These are phyloP conservation scores for Pterostichus niger DNA, from an alignment of 2,888 invertebrate species.

Conservation along the genomic window DNA sequence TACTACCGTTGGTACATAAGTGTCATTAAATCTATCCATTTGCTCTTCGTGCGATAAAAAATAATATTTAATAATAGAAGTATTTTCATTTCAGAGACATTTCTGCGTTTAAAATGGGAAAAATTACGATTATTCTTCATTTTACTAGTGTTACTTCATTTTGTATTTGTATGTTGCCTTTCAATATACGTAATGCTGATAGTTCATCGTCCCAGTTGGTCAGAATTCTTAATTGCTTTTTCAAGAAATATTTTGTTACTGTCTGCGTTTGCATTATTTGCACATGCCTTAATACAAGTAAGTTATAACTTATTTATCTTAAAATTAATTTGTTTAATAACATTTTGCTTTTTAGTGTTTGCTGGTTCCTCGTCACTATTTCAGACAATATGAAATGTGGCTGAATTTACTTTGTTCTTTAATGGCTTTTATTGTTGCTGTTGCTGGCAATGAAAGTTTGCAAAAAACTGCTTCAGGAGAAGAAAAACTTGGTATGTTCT, in stretches of 20 bases:
- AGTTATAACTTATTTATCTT: constrained; percentile 33
- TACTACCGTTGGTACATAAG: too few relatives aligned
- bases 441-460: constrained; percentile 69
- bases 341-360: constrained; percentile 71
- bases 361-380: constrained; percentile 74
- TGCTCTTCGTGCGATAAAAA: too few relatives aligned
- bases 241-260: constrained; percentile 72
- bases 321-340: constrained; percentile 66
- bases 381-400: constrained; percentile 76
- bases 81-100: constrained; percentile 73
- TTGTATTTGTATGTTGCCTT: constrained; percentile 75
- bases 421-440: constrained; percentile 73
- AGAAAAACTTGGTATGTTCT: not conserved
- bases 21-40: too few relatives aligned
- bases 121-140: constrained; percentile 78
- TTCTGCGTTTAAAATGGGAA: constrained; percentile 79
- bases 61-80: constrained; percentile 51
- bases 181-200: constrained; percentile 74
- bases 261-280: constrained; percentile 71
- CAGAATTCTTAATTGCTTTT: constrained; percentile 68
- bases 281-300: constrained; percentile 74
- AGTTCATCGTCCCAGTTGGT: constrained; percentile 69
- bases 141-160: constrained; percentile 75
- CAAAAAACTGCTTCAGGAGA: constrained; percentile 29
- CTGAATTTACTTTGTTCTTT: constrained; percentile 74